Conservation (phyloP, 1,140 invertebrate species). For the Rhynchophorus ferrugineus region DNA sequence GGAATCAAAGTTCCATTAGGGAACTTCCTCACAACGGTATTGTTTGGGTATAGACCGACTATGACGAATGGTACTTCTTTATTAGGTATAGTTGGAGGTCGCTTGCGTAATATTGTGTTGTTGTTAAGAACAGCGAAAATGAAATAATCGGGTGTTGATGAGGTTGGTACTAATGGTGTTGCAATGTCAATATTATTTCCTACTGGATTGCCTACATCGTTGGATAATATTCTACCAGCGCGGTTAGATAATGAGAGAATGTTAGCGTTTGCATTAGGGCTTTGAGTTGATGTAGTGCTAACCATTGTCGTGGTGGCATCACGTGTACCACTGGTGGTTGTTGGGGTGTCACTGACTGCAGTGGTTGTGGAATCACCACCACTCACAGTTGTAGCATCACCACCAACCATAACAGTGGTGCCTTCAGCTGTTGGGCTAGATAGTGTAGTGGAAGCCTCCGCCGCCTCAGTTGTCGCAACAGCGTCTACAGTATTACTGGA, state of each 20-base stretch:
- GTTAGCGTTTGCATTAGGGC: constrained; percentile 40
- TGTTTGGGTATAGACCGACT: constrained; percentile 64
- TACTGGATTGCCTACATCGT: constrained; percentile 38
- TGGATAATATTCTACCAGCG: constrained; percentile 38
- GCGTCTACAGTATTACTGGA: constrained; percentile 16
- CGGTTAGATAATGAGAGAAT: constrained; percentile 33
- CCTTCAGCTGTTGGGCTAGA: constrained; percentile 19
- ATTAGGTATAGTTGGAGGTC: constrained; percentile 57
- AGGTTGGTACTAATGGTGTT: constrained; percentile 38
- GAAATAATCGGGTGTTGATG: constrained; percentile 48
- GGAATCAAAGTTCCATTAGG: constrained; percentile 66
- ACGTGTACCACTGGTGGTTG: constrained; percentile 1
- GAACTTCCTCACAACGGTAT: constrained; percentile 62
- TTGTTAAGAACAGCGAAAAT: constrained; percentile 65
- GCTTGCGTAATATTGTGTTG: constrained; percentile 65
- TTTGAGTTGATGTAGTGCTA: constrained; percentile 34
- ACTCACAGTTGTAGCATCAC: constrained; percentile 25
- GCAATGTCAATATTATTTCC: constrained; percentile 38
- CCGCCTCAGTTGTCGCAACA: constrained; percentile 22
- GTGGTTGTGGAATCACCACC: constrained; percentile 32
- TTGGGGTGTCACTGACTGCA: not conserved
- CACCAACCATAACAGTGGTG: constrained; percentile 27
- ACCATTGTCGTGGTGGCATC: constrained; percentile 1
- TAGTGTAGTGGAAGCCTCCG: constrained; percentile 26
- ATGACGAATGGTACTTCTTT: constrained; percentile 61